Evolutionary conservation across 2,113 vertebrate species (phyloP).

Genomic region (Hippocampus guttulatus): DNA sequence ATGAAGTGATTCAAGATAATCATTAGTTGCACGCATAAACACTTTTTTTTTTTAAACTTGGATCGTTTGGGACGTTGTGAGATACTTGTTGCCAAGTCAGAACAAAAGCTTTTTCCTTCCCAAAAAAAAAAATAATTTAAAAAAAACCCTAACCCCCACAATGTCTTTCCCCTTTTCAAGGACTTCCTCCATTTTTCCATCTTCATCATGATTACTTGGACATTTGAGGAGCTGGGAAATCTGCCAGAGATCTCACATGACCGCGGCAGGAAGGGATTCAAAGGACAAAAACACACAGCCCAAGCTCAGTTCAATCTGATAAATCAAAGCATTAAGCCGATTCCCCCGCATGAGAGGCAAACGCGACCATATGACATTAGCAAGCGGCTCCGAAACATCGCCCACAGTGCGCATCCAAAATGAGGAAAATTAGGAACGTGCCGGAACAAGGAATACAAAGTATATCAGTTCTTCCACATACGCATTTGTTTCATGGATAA

Average conservation of each 20-base stretch:
- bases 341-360: not conserved
- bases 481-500: too few species aligned
- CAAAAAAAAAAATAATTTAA: too few species aligned
- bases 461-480: not conserved
- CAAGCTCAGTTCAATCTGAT: not conserved
- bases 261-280: not conserved
- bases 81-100: slow-evolving; percentile 1
- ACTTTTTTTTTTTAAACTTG: too few species aligned
- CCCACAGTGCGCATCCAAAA: not conserved
- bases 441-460: not conserved
- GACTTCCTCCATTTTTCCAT: not conserved
- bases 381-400: not conserved
- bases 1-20: too few species aligned
- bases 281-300: not conserved
- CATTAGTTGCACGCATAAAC: too few species aligned
- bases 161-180: slow-evolving; percentile 24
- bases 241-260: slow-evolving; percentile 18
- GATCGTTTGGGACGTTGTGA: not conserved
- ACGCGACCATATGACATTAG: not conserved
- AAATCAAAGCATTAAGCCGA: slow-evolving; percentile 9
- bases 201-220: not conserved
- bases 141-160: slow-evolving; percentile 12
- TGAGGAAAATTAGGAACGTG: not conserved
- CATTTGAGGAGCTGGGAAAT: not conserved
- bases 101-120: not conserved